Evolutionary conservation across 2,797 vertebrate species (phyloP).

Genomic region (Otus scops): DNA sequence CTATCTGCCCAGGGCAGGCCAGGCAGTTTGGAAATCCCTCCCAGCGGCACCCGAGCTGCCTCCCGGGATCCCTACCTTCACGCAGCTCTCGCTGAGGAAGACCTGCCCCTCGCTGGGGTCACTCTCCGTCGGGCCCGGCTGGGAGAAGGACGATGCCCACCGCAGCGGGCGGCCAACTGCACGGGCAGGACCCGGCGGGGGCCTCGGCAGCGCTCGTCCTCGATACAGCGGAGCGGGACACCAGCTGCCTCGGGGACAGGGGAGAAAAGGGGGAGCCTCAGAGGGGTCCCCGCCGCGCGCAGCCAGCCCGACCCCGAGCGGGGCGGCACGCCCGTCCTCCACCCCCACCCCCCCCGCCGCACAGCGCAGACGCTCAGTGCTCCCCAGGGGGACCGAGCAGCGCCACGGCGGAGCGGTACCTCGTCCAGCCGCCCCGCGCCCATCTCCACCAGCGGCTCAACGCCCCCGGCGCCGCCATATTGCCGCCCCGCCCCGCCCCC

Average conservation of each 20-base stretch:
- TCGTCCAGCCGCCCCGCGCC: background rate
- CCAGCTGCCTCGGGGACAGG: background rate
- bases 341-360: background rate
- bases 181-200: too few species aligned
- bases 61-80: slow-evolving; percentile 24
- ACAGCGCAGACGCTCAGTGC: rapidly evolving
- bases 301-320: too few species aligned
- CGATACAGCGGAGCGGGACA: background rate
- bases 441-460: background rate
- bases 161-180: background rate
- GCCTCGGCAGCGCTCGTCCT: background rate
- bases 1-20: rapidly evolving
- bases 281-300: background rate
- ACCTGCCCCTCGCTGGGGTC: slow-evolving; percentile 31
- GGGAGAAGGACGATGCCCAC: slow-evolving; percentile 18
- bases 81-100: slow-evolving; percentile 61
- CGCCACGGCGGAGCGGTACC: background rate
- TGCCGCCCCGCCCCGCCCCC: background rate
- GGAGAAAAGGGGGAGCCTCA: background rate
- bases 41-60: background rate
- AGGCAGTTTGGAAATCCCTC: background rate
- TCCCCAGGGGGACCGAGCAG: too few species aligned
- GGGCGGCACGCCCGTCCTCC: background rate
- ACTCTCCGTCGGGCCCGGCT: background rate
- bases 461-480: background rate